Percentiles rank a stretch among this genome's conserved stretches.
phyloP scores from a whole-genome alignment of 2,888 invertebrate species.

The Eilema depressum region DNA sequence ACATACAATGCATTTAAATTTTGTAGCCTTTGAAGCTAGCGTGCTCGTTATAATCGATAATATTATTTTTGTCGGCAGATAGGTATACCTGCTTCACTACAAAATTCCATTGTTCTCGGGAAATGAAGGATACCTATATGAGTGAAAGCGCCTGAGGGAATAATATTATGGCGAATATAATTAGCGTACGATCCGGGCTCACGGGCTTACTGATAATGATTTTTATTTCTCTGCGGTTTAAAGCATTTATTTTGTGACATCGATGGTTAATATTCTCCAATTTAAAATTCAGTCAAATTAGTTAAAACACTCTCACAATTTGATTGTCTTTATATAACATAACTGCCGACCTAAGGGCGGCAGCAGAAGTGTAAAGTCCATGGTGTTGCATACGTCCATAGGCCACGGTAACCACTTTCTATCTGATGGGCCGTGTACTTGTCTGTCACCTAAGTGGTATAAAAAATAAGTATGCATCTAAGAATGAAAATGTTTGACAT shows the following conservation, averaged over 20 bases:
- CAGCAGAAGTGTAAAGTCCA: too few relatives aligned
- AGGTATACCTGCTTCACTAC: constrained; percentile 1
- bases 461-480: too few relatives aligned
- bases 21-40: not conserved
- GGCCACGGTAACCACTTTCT: too few relatives aligned
- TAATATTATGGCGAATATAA: constrained; percentile 34
- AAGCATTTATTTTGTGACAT: constrained; percentile 30
- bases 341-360: too few relatives aligned
- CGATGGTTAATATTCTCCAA: too few relatives aligned
- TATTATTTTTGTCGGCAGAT: not conserved
- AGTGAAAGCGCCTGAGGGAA: constrained; percentile 37
- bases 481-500: too few relatives aligned
- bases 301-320: too few relatives aligned
- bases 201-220: constrained; percentile 28
- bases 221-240: constrained; percentile 40
- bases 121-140: constrained; percentile 28
- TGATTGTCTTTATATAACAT: too few relatives aligned
- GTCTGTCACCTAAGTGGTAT: too few relatives aligned
- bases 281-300: too few relatives aligned
- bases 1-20: not conserved
- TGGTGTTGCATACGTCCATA: too few relatives aligned
- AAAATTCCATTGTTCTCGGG: constrained; percentile 28
- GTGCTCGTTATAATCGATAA: not conserved
- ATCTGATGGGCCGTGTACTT: too few relatives aligned
- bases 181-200: constrained; percentile 29